Evolutionary conservation across 2,797 vertebrate species (phyloP), one percentile per base, ranked within the genome.

Genomic region (Acestrorhynchus altus): DNA sequence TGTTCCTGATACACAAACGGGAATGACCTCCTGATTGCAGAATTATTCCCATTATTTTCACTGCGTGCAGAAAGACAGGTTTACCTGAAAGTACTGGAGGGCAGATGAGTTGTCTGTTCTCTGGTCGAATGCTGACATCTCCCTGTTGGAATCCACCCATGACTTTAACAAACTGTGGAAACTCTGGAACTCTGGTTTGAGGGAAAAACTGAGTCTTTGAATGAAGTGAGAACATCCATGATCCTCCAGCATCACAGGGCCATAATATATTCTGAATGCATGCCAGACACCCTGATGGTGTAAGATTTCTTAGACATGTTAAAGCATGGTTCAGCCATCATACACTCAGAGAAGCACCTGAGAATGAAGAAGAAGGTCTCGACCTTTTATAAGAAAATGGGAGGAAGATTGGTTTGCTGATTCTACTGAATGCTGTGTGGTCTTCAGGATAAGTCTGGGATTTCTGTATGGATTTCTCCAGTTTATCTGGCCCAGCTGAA

Each of bases 71-170:
- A 61, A 56, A 40, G 22, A 39, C 4, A 0, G 1, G 28, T 65
- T 76, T 83, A 93, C 91, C 91, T 92, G 89, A 75, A 92, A 91
- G 84, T 91, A 91, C 1, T 92, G 87, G 47, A 76, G 13, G 1
- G 87, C 86, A 0, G 90, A 92, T 0, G 82, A 86, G 28, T 90
- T 87, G 51, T 92, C 90, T 57, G 87, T 90, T 74, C 82, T 44
- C 76, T 89, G 88, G 61, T 72, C 88, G 79, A 92, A 92, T n/a
- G 83, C 78, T 1, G 85, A 91, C 26, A 26, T 46, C 20, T 77
- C 56, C 82, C 47, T 85, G 83, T 68, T 79, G 82, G 69, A 77
- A 61, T 76, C 75, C 22, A 0, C 4, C 74, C 76, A 90, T 15
- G 60, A 85, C 73, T 80, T 90, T 81, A 93, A 78, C 28, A 79